Evolutionary conservation across 2,113 vertebrate species (phyloP), one percentile per base, ranked within the genome.

Genomic region (Zapus hudsonius): DNA sequence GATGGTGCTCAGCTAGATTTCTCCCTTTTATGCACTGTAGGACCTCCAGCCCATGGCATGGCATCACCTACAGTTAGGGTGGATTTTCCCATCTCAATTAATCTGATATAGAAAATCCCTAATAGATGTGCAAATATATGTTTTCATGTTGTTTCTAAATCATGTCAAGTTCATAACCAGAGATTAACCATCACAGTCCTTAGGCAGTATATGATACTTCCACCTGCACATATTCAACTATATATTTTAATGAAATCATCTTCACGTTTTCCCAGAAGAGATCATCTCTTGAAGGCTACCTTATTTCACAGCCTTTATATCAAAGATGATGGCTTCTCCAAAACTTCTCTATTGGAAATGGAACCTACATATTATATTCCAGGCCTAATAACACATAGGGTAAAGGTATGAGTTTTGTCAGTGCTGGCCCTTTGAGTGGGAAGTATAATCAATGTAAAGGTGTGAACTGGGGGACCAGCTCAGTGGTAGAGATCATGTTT

Each of bases 191-290:
- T 52, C 52, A 52, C 52, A 87, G 57, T 76, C 31, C 15, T 78
- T 93, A 90, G 42, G 59, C 10, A 87, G 61, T 76, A 79, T 57
- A 47, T 47, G 70, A 36, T 61, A 70, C 33, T 38, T 3, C 88
- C 55, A 84, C 44, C 31, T 73, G 55, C 31, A 63, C 33, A 70
- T 38, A 70, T 70, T 75, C 47, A 84, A n/a, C 36, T 33, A 69
- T 59, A 59, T 52, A 9, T 85, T 83, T 94, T 80, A 64, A 95
- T 95, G 70, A 17, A 20, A 73, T 72, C 20, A 16, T 84, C n/a
- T 47, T 92, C 7, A 47, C 2, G 25, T 52, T 89, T 94, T 87
- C 55, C n/a, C 78, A 84, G 80, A 89, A 89, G 29, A 72, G 33
- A 7, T 40, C 23, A 29, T 90, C 44, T 89, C 31, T 83, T 63